Evolutionary conservation across 2,113 vertebrate species (phyloP), one percentile per base, ranked within the genome.

Genomic region (Cyphomyrus plagiostoma): DNA sequence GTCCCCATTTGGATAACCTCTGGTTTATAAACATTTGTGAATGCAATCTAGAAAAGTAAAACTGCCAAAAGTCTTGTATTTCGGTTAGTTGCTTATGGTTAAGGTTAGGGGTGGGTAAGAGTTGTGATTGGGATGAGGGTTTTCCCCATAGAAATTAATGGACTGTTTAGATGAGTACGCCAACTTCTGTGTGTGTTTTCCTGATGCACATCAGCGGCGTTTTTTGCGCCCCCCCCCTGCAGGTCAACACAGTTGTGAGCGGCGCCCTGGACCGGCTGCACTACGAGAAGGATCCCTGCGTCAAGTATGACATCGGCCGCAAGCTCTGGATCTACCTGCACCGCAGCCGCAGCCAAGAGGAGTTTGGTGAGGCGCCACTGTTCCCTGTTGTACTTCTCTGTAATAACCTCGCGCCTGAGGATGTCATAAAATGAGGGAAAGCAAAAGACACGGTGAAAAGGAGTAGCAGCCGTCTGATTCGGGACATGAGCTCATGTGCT

Each of bases 241-340:
- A 99, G 98, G 98, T 99, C 89, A 99, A 99, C 90, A 98, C 98
- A 0, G 98, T 99, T 39, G 98, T 99, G 89, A 99, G 98, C 2
- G 98, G 98, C 0, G 98, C 98, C 19, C 93, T 99, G 89, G 98
- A 99, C 88, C 95, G 98, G 62, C 92, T 99, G 1, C 98, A 99
- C 91, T 99, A 99, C 21, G 98, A 99, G 93, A 99, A 99, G 89
- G 98, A 99, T 91, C 98, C 98, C 0, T 99, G 98, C 86, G 98
- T 99, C 82, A 99, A 99, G 85, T 99, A 99, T 0, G 98, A 99
- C 90, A 98, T 98, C 0, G 98, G 98, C 3, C 97, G 98, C 50
- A 99, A 99, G 93, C 93, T 99, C 50, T 99, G 98, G 98, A 99
- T 99, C 93, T 99, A 99, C 91, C 93, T 99, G 88, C 98, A 99